Evolutionary conservation across 2,888 invertebrate species (phyloP).

Genomic region (Epicampocera succincta): DNA sequence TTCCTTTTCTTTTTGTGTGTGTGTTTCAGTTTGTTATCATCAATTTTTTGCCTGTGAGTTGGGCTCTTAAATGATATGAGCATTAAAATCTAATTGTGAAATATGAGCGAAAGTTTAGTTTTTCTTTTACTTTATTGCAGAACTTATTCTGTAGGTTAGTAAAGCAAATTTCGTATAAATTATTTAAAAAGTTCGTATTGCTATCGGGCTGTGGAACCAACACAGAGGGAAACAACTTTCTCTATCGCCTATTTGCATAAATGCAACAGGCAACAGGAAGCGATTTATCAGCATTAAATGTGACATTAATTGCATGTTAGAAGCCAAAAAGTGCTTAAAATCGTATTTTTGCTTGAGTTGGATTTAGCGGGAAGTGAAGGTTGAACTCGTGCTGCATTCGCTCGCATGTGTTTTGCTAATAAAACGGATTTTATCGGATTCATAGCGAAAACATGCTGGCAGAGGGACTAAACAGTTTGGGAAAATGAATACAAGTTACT

Average conservation of each 20-base stretch:
- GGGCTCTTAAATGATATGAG: constrained; percentile 58
- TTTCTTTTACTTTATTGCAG: constrained; percentile 6
- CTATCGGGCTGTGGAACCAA: neutral
- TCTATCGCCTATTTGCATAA: constrained; percentile 28
- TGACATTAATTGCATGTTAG: constrained; percentile 44
- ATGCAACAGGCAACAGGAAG: constrained; percentile 28
- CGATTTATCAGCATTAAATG: constrained; percentile 58
- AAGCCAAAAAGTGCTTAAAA: constrained; percentile 7
- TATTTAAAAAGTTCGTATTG: neutral
- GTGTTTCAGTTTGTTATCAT: neutral
- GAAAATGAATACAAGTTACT: no score
- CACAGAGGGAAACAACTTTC: neutral
- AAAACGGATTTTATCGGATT: neutral
- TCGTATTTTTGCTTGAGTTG: neutral
- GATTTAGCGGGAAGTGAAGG: neutral
- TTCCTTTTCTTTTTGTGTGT: neutral
- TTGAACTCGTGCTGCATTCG: neutral
- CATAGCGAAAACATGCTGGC: no score
- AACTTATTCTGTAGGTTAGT: constrained; percentile 59
- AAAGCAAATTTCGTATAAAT: constrained; percentile 21
- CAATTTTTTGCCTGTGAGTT: constrained; percentile 13
- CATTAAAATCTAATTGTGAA: constrained; percentile 67
- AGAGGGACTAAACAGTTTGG: no score
- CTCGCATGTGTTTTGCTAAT: neutral
- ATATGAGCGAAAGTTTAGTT: constrained; percentile 45